Evolutionary conservation across 2,888 invertebrate species (phyloP).

Genomic region (Acleris literana): DNA sequence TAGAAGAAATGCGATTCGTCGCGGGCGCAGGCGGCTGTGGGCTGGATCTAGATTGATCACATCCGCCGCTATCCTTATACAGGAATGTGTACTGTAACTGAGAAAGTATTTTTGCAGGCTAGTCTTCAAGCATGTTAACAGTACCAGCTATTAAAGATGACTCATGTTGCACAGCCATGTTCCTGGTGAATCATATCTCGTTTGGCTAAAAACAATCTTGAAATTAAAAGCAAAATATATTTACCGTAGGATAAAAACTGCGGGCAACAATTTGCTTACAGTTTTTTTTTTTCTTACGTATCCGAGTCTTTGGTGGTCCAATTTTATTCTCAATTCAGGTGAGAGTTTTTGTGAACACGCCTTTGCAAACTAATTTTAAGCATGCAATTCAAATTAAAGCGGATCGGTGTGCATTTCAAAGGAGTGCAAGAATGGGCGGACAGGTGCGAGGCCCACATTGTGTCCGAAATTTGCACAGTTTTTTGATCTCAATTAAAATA

Average conservation of each 20-base stretch:
- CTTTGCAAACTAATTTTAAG: conserved; percentile 28
- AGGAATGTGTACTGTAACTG: conserved; percentile 26
- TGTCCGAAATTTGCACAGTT: conserved; percentile 20
- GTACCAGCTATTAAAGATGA: conserved; percentile 3
- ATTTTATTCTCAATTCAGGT: conserved; percentile 12
- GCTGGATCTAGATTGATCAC: conserved; percentile 28
- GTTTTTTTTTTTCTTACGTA: not conserved
- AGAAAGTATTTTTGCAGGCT: conserved; percentile 9
- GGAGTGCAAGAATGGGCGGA: conserved; percentile 24
- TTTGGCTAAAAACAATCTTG: not conserved
- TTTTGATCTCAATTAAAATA: conserved; percentile 26
- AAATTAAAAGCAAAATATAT: too few relatives aligned
- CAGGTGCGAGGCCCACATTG: conserved; percentile 29
- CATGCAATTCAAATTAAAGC: conserved; percentile 35
- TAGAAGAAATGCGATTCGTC: conserved; percentile 27
- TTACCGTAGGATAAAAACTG: too few relatives aligned
- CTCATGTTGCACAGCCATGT: not conserved
- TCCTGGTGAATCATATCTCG: not conserved
- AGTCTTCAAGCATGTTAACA: conserved; percentile 18
- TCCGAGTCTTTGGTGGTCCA: conserved; percentile 24
- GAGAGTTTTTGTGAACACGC: conserved; percentile 17
- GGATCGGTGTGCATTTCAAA: conserved; percentile 19
- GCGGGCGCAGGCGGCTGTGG: conserved; percentile 28
- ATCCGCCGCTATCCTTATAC: conserved; percentile 35
- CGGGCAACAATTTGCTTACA: too few relatives aligned